Evolutionary conservation across 2,888 invertebrate genomes (phyloP).

Genomic region (Drosophila rellima): DNA sequence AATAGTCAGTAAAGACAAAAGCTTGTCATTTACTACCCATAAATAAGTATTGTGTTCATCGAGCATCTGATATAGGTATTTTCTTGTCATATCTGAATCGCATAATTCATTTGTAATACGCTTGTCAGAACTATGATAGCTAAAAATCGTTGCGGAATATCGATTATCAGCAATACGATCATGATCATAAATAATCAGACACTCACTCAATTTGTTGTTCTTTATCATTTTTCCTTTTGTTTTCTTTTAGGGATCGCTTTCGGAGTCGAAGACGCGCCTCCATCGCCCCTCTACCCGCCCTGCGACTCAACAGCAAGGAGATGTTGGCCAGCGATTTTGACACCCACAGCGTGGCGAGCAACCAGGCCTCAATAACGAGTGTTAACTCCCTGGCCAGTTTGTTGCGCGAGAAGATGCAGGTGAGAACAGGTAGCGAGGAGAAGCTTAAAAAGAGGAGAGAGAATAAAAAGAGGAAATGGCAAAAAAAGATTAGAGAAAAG

Average conservation of each 20-base stretch:
- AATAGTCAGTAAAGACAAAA: conserved; percentile 24
- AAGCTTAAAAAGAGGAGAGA: too few species aligned
- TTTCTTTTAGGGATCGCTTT: conserved; percentile 87
- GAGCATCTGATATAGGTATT: conserved; percentile 20
- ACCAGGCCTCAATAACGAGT: conserved; percentile 91
- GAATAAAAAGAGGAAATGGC: not conserved
- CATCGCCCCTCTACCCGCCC: conserved; percentile 87
- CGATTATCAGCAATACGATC: conserved; percentile 7
- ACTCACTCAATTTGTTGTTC: not conserved
- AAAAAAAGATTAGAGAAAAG: not conserved
- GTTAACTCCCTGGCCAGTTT: conserved; percentile 94
- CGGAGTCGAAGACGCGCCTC: conserved; percentile 89
- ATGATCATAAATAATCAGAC: conserved; percentile 16
- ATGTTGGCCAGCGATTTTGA: conserved; percentile 87
- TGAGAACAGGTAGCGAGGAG: conserved; percentile 75
- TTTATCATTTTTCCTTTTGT: not conserved
- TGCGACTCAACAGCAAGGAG: conserved; percentile 87
- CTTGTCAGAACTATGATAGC: conserved; percentile 18
- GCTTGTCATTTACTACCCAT: conserved; percentile 7
- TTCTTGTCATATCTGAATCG: conserved; percentile 17
- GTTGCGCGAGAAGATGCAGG: conserved; percentile 93
- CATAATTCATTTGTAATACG: conserved; percentile 14
- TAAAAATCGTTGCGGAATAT: conserved; percentile 9
- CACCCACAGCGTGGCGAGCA: conserved; percentile 85
- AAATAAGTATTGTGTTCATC: conserved; percentile 16